Conservation (phyloP, 92 coral and sea anemone genomes). For the Porites evermanni region DNA sequence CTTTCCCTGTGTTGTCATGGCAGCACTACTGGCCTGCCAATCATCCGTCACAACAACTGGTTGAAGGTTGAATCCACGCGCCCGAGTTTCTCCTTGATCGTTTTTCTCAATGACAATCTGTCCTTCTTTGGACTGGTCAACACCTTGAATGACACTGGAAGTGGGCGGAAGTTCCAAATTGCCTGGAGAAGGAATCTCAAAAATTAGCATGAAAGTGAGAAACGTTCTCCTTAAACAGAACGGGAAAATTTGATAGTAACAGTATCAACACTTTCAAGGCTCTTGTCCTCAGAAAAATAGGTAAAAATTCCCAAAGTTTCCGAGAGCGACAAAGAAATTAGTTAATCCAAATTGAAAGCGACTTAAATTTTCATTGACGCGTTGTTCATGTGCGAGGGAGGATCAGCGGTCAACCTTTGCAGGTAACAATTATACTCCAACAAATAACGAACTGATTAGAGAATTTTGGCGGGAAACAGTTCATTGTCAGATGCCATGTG, state of each 20-base stretch:
- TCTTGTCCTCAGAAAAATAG: background rate
- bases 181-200: background rate
- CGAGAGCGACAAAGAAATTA: no score
- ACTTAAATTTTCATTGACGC: no score
- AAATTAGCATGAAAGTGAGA: background rate
- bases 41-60: slow-evolving; percentile 77
- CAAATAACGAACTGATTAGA: no score
- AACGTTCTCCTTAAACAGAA: background rate
- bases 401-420: no score
- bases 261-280: background rate
- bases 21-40: background rate
- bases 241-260: background rate
- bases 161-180: slow-evolving; percentile 18
- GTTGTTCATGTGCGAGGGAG: no score
- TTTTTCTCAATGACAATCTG: slow-evolving; percentile 81
- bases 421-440: no score
- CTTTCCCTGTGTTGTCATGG: slow-evolving; percentile 13
- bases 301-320: no score
- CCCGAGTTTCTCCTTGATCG: slow-evolving; percentile 69
- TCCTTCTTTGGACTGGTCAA: slow-evolving; percentile 37
- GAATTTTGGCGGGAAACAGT: no score
- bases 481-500: no score
- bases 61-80: slow-evolving; percentile 80
- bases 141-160: background rate
- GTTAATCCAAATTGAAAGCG: no score